Conservation (phyloP, 2,113 vertebrate genomes). For the Pionites leucogaster region DNA sequence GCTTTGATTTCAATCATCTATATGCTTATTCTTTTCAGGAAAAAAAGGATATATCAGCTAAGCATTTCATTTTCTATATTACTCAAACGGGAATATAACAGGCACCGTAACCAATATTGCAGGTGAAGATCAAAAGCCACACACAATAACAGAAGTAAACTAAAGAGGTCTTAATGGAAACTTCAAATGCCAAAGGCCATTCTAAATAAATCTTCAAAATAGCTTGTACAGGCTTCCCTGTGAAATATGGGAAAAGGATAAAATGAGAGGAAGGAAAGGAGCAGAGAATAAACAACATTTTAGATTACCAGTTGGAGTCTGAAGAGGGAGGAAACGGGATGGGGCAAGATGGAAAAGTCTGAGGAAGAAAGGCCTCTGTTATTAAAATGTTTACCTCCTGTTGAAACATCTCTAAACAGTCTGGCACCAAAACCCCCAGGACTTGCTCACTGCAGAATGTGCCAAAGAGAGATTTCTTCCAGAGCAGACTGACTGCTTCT, state of each 20-base stretch:
- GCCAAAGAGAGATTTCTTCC: conserved; percentile 34
- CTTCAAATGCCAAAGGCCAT: not conserved
- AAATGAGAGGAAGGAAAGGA: conserved; percentile 7
- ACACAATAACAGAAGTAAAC: not conserved
- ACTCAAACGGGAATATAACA: not conserved
- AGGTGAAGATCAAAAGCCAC: not conserved
- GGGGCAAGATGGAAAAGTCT: not conserved
- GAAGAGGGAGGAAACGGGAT: not conserved
- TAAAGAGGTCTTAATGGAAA: conserved; percentile 2
- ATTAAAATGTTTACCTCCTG: conserved; percentile 22
- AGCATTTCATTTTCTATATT: not conserved
- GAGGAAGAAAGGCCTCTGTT: not conserved
- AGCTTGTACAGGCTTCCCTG: not conserved
- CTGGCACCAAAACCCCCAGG: not conserved
- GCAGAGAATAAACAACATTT: conserved; percentile 31
- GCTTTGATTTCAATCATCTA: not conserved
- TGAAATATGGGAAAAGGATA: not conserved
- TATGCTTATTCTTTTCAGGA: not conserved
- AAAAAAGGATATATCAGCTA: not conserved
- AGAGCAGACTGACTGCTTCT: conserved; percentile 4
- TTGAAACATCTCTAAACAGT: conserved; percentile 21
- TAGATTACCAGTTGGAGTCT: not conserved
- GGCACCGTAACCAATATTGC: not conserved
- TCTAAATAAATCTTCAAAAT: conserved; percentile 33
- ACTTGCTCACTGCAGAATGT: not conserved